These are phyloP conservation scores for Danaus plexippus DNA, from an alignment of 1,140 invertebrate species.

Conservation along the genomic window DNA sequence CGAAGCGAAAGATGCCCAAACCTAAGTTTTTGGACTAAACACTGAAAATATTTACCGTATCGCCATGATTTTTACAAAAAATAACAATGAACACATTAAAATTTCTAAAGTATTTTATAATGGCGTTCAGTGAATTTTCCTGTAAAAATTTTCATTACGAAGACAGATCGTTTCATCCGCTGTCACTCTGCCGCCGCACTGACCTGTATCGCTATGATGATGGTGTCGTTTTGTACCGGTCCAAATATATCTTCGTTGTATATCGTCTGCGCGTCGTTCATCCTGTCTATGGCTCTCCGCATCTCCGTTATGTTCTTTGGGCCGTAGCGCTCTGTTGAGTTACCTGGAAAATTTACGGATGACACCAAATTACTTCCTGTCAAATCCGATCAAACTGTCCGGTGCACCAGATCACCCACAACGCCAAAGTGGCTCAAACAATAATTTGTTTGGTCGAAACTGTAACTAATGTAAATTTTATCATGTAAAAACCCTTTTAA, in stretches of 20 bases:
- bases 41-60: neutral
- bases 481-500: too few species aligned
- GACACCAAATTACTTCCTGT: neutral
- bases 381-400: too few species aligned
- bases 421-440: too few species aligned
- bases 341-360: slow-evolving; percentile 35
- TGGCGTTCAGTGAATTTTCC: too few species aligned
- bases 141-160: too few species aligned
- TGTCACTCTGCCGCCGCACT: too few species aligned
- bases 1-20: slow-evolving; percentile 37
- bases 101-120: too few species aligned
- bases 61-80: neutral
- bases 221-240: slow-evolving; percentile 54
- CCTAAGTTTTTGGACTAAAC: slow-evolving; percentile 40
- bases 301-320: slow-evolving; percentile 50
- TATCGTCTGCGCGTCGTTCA: slow-evolving; percentile 53
- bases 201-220: slow-evolving; percentile 64
- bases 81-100: slow-evolving; percentile 1
- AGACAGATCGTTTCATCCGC: too few species aligned
- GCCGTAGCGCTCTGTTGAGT: slow-evolving; percentile 37
- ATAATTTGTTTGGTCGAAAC: too few species aligned
- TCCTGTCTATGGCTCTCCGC: slow-evolving; percentile 30
- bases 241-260: slow-evolving; percentile 61
- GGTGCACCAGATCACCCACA: too few species aligned
- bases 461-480: too few species aligned